Evolutionary conservation across 2,888 invertebrate species (phyloP), one percentile per base, ranked within the genome.

Genomic region (Xanthorhoe spadicearia): DNA sequence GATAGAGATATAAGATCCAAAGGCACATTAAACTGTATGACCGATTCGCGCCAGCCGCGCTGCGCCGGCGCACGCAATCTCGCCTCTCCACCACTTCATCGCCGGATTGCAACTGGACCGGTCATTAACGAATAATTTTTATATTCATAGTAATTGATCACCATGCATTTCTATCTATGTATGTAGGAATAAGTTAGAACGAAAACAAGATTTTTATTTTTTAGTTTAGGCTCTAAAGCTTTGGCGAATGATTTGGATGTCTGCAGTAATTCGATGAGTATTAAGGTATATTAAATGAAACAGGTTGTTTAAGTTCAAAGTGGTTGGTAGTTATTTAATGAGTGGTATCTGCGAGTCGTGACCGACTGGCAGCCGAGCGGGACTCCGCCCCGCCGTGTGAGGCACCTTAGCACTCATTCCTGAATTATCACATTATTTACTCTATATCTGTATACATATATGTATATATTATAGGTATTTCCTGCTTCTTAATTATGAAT

Each of bases 321-420:
- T 19, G 38, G 35, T 15, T 10, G 28, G 43, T 52, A 19, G 10
- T 23, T 38, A 57, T 19, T 46, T 59, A 56, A 66, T 69, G 56
- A 18, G 61, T 51, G 46, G 48, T 48, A 64, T 58, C 58, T 54
- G 57, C 54, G 38, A 59, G 28, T 55, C 38, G 60, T 65, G 50
- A 69, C 57, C 13, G 56, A 58, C 32, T 49, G 71, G 57, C 67
- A 53, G 61, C 51, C 46, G 38, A 13, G 13, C 13, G 38, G 10
- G 13, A 10, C 13, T 13, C 38, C 38, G 38, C 38, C 13, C 13
- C 38, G 2, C 13, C 38, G 38, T 43, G 13, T 43, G 38, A 13
- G 38, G 13, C 38, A 3, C 38, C 13, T 13, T 13, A 13, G 13
- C 38, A 43, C 0, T 13, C 38, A 13, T 13, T 43, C 38, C 13